These are phyloP conservation scores for Climacteris rufus DNA, from an alignment of 2,113 vertebrate genomes.

Conservation along the genomic window DNA sequence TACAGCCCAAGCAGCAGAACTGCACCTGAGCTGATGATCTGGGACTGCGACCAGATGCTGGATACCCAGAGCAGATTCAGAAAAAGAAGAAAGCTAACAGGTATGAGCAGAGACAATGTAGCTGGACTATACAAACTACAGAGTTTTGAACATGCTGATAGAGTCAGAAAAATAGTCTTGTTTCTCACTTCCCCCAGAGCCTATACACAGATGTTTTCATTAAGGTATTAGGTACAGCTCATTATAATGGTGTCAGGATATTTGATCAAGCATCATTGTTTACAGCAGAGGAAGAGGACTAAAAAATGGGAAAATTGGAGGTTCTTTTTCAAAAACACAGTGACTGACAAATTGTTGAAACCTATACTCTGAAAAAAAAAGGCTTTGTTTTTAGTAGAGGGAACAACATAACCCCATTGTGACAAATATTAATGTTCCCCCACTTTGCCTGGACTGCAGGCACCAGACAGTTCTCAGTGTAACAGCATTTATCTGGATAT, in stretches of 20 bases:
- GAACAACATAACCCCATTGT: not conserved
- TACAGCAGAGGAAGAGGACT: not conserved
- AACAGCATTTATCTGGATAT: not conserved
- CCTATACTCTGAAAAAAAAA: not conserved
- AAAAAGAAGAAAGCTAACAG: not conserved
- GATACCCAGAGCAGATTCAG: not conserved
- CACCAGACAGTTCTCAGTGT: not conserved
- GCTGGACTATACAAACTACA: not conserved
- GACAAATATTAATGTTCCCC: not conserved
- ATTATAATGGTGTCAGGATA: not conserved
- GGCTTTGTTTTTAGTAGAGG: not conserved
- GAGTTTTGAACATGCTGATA: not conserved
- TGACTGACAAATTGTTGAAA: not conserved
- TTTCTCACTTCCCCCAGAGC: not conserved
- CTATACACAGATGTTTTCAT: not conserved
- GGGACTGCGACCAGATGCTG: not conserved
- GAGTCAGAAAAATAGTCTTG: not conserved
- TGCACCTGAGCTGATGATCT: rapidly evolving
- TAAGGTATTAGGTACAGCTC: not conserved
- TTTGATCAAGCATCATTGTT: not conserved
- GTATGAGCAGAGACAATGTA: not conserved
- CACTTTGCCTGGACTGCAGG: not conserved
- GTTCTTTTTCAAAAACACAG: not conserved
- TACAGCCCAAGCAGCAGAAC: not conserved
- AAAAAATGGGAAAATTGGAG: not conserved